A percentile compares a stretch with the other conserved stretches of the same genome.
phyloP scores from a whole-genome alignment of 2,113 vertebrate species.

The Todiramphus chloris region DNA sequence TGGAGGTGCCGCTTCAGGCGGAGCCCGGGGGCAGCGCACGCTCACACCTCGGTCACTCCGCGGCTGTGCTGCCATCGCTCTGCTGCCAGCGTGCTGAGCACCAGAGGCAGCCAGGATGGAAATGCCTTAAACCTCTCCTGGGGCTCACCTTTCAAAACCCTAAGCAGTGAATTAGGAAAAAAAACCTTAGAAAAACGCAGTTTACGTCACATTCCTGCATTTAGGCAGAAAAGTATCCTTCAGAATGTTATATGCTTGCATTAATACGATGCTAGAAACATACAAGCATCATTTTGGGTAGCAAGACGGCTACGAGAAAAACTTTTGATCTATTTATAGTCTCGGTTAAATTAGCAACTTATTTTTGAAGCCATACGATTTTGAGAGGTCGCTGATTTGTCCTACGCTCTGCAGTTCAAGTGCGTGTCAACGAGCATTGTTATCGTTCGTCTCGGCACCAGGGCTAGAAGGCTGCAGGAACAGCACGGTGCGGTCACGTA shows the following conservation, averaged over 20 bases:
- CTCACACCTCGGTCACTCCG: not conserved
- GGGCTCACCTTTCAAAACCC: not conserved
- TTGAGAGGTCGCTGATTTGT: not conserved
- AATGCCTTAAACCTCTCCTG: not conserved
- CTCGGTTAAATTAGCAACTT: not conserved
- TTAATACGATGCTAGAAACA: not conserved
- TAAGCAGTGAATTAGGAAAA: not conserved
- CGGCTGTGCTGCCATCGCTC: not conserved
- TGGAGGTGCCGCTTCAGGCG: not conserved
- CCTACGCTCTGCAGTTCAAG: not conserved
- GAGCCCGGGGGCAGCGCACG: not conserved
- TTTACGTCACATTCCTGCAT: not conserved
- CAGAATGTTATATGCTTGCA: constrained; percentile 2
- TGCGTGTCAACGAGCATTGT: not conserved
- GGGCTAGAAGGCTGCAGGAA: constrained; percentile 13
- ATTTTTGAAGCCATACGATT: not conserved
- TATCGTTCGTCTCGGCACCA: not conserved
- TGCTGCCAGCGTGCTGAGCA: not conserved
- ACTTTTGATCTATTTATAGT: not conserved
- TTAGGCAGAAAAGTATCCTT: not conserved
- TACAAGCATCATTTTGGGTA: not conserved
- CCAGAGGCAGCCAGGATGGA: not conserved
- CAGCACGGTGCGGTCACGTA: not conserved
- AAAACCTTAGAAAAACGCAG: not conserved
- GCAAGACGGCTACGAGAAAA: not conserved